Conservation (phyloP, 2,888 invertebrate species). For the Blomia tropicalis region DNA sequence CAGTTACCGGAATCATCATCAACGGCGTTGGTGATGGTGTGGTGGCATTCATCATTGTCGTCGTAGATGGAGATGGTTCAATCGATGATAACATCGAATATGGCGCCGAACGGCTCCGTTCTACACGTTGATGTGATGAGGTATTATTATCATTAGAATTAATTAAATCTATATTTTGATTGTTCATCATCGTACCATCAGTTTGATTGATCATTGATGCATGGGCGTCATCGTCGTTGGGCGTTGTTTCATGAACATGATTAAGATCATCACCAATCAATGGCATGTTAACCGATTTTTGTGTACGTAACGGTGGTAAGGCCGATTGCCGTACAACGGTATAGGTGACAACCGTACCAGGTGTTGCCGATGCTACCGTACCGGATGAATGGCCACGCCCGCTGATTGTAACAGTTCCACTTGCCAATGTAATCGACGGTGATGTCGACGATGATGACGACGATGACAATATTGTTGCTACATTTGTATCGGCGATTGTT, state of each 20-base stretch:
- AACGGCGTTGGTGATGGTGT: neutral
- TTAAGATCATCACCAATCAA: neutral
- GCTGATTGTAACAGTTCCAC: neutral
- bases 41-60: neutral
- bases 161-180: neutral
- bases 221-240: neutral
- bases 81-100: conserved; percentile 9
- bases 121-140: neutral
- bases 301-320: neutral
- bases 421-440: neutral
- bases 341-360: conserved; percentile 11
- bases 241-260: neutral
- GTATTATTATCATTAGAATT: neutral
- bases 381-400: neutral
- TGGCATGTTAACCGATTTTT: conserved; percentile 10
- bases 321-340: neutral
- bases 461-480: neutral
- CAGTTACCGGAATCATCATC: neutral
- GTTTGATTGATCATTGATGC: neutral
- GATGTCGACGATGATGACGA: neutral
- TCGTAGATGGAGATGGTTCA: neutral
- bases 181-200: neutral
- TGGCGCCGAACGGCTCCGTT: neutral
- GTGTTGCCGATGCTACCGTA: neutral
- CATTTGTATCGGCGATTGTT: neutral